A percentile compares a stretch with the other conserved stretches of the same genome.
Evolutionary conservation across 2,797 vertebrate genomes (phyloP).

Genomic region (Anniella stebbinsi): DNA sequence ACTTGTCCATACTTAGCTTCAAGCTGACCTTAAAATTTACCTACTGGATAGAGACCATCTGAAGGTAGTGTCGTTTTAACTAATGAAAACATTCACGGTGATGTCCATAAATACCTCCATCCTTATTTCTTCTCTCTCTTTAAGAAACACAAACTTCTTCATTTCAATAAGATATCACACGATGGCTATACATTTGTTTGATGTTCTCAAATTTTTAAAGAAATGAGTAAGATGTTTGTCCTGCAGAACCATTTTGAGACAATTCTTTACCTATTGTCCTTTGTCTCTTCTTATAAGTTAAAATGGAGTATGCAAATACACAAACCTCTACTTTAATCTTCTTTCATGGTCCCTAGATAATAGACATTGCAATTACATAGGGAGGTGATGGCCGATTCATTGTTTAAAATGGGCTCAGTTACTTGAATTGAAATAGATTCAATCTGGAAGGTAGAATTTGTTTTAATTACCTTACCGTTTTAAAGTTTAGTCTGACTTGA

Average conservation of each 20-base stretch:
- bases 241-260: conserved; percentile 2
- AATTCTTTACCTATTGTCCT: conserved; percentile 26
- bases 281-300: conserved; percentile 19
- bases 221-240: background rate
- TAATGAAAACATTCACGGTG: background rate
- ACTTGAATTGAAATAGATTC: conserved; percentile 15
- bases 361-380: conserved; percentile 17
- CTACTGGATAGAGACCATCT: conserved; percentile 35
- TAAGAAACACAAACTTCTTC: background rate
- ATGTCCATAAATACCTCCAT: conserved; percentile 19
- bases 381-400: conserved; percentile 6
- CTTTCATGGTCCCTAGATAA: background rate
- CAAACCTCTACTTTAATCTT: conserved; percentile 22
- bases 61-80: conserved; percentile 21
- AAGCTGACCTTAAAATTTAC: conserved; percentile 40
- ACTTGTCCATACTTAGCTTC: conserved; percentile 36
- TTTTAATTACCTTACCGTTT: conserved; percentile 40
- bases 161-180: background rate
- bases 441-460: conserved; percentile 11
- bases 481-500: conserved; percentile 42
- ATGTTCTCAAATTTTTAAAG: background rate
- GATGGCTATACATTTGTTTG: background rate
- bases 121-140: background rate
- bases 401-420: conserved; percentile 15
- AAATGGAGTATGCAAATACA: background rate